Evolutionary conservation across 1,140 invertebrate genomes (phyloP).

Genomic region (Drosophila athabasca): DNA sequence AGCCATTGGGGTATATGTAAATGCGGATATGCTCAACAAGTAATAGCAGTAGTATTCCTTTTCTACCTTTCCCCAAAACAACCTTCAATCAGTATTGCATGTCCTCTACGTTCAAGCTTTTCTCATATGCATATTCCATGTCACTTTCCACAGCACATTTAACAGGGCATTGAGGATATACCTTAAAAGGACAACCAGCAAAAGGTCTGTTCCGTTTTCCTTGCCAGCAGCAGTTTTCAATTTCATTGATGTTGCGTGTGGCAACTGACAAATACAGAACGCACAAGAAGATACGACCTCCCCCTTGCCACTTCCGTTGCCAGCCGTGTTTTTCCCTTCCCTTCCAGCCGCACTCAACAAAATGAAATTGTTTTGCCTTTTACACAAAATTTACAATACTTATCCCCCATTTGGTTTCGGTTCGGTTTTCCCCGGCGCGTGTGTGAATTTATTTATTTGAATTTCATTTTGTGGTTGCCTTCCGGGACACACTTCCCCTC

Average conservation of each 20-base stretch:
- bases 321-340: background rate
- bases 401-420: slow-evolving; percentile 21
- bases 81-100: too few species aligned
- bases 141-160: background rate
- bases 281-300: background rate
- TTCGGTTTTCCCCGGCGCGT: slow-evolving; percentile 41
- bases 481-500: too few species aligned
- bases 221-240: slow-evolving; percentile 53
- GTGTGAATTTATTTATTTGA: slow-evolving; percentile 76
- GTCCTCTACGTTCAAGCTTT: too few species aligned
- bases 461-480: slow-evolving; percentile 73
- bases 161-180: slow-evolving; percentile 1
- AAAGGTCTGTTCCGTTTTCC: background rate
- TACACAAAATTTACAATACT: slow-evolving; percentile 48
- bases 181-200: background rate
- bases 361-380: slow-evolving; percentile 73
- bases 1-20: too few species aligned
- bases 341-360: slow-evolving; percentile 5
- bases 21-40: too few species aligned
- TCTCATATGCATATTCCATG: too few species aligned
- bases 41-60: too few species aligned
- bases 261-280: slow-evolving; percentile 7
- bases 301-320: background rate
- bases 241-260: slow-evolving; percentile 58
- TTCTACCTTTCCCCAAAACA: too few species aligned